Evolutionary conservation across 1,140 invertebrate species (phyloP).

Genomic region (Brachionus paranguensis): DNA sequence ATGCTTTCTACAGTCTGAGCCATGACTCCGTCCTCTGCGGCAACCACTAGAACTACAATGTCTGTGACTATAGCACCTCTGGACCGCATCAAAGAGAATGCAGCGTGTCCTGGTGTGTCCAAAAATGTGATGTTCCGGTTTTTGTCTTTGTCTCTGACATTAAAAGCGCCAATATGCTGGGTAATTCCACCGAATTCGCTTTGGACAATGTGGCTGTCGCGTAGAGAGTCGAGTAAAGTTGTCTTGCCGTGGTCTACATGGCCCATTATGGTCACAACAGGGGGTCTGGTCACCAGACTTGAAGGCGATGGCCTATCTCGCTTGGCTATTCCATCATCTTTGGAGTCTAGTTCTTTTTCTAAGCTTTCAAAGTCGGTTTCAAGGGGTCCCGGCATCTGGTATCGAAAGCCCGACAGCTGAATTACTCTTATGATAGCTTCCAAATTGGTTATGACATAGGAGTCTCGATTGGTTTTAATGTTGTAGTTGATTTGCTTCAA

Average conservation of each 20-base stretch:
- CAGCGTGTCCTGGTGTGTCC: conserved; percentile 99
- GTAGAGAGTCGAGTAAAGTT: conserved; percentile 81
- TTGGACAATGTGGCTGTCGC: conserved; percentile 76
- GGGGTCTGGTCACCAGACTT: conserved; percentile 65
- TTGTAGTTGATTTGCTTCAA: conserved; percentile 18
- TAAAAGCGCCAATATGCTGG: conserved; percentile 97
- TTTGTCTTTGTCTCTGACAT: conserved; percentile 54
- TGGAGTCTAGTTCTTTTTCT: neutral
- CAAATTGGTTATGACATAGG: neutral
- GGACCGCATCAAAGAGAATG: conserved; percentile 81
- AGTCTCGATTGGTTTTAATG: neutral
- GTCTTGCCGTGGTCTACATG: conserved; percentile 99
- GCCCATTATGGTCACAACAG: conserved; percentile 96
- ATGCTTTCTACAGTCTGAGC: conserved; percentile 77
- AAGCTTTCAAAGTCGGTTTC: neutral
- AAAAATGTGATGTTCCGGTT: conserved; percentile 72
- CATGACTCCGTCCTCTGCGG: conserved; percentile 98
- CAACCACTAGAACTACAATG: conserved; percentile 90
- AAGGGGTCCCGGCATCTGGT: neutral
- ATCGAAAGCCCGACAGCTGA: neutral
- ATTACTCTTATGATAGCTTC: conserved; percentile 20
- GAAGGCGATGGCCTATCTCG: conserved; percentile 63
- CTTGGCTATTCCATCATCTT: neutral
- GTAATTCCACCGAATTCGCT: conserved; percentile 98
- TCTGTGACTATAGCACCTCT: conserved; percentile 87